A percentile compares a stretch with the other conserved stretches of the same genome.
Evolutionary conservation across 2,888 invertebrate species (phyloP).

Genomic region (Patella ulyssiponensis): DNA sequence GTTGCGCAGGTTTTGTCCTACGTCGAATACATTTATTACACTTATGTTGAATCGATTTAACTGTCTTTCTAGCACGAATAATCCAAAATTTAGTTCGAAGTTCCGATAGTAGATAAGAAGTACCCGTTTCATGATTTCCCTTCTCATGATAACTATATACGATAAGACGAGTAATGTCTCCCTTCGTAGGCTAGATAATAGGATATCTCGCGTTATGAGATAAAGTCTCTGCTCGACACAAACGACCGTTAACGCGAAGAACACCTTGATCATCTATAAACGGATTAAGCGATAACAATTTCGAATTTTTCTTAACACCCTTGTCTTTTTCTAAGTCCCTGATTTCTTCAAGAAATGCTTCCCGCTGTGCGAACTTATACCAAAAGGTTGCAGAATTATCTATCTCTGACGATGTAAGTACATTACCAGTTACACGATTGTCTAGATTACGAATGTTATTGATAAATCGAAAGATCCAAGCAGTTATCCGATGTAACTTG

Average conservation of each 20-base stretch:
- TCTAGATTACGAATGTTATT: not conserved
- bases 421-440: not conserved
- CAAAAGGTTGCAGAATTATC: not conserved
- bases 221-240: slow-evolving; percentile 5
- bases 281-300: no score
- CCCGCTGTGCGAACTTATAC: no score
- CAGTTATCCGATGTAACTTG: not conserved
- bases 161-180: slow-evolving; percentile 29
- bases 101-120: slow-evolving; percentile 24
- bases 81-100: slow-evolving; percentile 33
- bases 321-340: no score
- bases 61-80: slow-evolving; percentile 29
- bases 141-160: slow-evolving; percentile 24
- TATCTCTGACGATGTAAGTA: not conserved
- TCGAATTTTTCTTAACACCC: no score
- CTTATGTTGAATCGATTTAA: slow-evolving; percentile 23
- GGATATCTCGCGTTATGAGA: slow-evolving; percentile 25
- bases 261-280: not conserved
- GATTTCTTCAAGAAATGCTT: no score
- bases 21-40: slow-evolving; percentile 22
- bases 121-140: slow-evolving; percentile 24
- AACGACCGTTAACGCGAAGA: not conserved
- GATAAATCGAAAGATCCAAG: not conserved
- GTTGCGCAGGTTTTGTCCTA: slow-evolving; percentile 22
- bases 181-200: slow-evolving; percentile 32